Evolutionary conservation across 2,113 vertebrate species (phyloP).

Genomic region (Tylochromis polylepis): DNA sequence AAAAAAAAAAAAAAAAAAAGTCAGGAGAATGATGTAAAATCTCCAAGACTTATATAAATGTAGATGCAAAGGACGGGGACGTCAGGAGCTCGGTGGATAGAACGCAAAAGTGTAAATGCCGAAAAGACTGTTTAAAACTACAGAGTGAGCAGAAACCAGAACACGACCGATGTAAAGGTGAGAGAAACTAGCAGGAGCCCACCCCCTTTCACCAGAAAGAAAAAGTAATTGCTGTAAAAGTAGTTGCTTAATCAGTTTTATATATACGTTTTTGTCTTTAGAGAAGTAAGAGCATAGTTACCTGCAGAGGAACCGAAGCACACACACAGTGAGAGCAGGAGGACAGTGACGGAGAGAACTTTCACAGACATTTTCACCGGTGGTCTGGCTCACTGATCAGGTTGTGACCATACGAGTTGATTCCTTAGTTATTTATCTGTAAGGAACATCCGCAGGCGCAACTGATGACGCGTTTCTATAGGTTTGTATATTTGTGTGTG

Average conservation of each 20-base stretch:
- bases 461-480: background rate
- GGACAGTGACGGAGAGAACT: background rate
- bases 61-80: background rate
- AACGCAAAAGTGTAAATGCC: background rate
- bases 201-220: background rate
- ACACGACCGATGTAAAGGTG: background rate
- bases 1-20: too few relatives aligned
- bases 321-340: background rate
- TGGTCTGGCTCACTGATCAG: background rate
- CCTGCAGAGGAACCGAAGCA: background rate
- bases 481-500: background rate
- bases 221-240: background rate
- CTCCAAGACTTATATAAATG: background rate
- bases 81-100: background rate
- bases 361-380: background rate
- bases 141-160: background rate
- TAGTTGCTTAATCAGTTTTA: background rate
- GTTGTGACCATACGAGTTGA: background rate
- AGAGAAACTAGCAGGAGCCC: background rate
- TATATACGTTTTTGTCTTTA: rapidly evolving
- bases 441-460: rapidly evolving
- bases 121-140: background rate
- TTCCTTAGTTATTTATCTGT: background rate
- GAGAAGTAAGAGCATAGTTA: background rate
- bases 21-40: background rate